Conservation (phyloP, 1,140 invertebrate genomes). For the Drosophila kanapiae region DNA sequence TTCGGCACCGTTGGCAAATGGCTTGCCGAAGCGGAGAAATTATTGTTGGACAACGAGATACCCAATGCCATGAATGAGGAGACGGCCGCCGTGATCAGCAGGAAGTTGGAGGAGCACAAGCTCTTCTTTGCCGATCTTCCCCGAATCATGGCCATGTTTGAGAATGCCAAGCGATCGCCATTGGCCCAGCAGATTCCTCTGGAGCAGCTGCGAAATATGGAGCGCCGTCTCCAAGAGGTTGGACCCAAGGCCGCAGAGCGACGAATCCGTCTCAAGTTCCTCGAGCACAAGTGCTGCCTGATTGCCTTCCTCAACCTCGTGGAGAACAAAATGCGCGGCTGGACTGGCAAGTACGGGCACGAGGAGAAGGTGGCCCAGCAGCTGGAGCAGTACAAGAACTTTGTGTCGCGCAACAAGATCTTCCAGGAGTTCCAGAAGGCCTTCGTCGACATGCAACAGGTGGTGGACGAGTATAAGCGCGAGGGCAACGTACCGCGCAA, state of each 20-base stretch:
- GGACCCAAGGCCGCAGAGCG: slow-evolving; percentile 90
- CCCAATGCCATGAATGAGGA: slow-evolving; percentile 93
- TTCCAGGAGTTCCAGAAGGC: slow-evolving; percentile 98
- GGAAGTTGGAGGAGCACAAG: slow-evolving; percentile 95
- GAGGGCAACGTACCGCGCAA: slow-evolving; percentile 92
- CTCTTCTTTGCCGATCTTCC: slow-evolving; percentile 94
- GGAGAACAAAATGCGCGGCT: slow-evolving; percentile 94
- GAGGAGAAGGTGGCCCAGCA: slow-evolving; percentile 93
- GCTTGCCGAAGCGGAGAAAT: slow-evolving; percentile 93
- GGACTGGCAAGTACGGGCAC: slow-evolving; percentile 95
- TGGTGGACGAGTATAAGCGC: slow-evolving; percentile 95
- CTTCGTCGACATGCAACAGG: slow-evolving; percentile 95
- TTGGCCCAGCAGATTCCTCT: slow-evolving; percentile 89
- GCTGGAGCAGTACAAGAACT: slow-evolving; percentile 95
- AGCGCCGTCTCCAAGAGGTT: slow-evolving; percentile 90
- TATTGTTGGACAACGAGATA: slow-evolving; percentile 93
- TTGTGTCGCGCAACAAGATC: slow-evolving; percentile 95
- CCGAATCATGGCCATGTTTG: slow-evolving; percentile 91
- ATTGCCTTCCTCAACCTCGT: slow-evolving; percentile 95
- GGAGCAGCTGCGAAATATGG: slow-evolving; percentile 93
- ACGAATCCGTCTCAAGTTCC: slow-evolving; percentile 93
- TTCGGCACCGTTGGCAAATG: slow-evolving; percentile 95
- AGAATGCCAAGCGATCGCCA: slow-evolving; percentile 88
- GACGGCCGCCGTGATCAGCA: slow-evolving; percentile 93
- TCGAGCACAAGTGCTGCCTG: slow-evolving; percentile 96